Evolutionary conservation across 1,140 invertebrate species (phyloP).

Genomic region (Papilio dardanus): DNA sequence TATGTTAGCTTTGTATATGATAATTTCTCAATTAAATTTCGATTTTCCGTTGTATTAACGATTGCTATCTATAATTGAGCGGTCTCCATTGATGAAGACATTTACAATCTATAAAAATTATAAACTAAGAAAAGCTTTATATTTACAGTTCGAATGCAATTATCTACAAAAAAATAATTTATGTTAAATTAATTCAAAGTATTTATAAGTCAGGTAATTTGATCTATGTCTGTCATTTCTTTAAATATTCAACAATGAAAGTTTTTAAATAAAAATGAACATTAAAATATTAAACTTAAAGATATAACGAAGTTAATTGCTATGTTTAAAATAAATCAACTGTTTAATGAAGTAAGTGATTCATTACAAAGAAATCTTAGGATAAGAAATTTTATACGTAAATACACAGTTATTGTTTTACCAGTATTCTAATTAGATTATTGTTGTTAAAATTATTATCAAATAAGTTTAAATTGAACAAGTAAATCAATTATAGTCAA

Average conservation of each 20-base stretch:
- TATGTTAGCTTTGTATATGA: conserved; percentile 48
- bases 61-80: conserved; percentile 68
- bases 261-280: not conserved
- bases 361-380: no score
- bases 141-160: conserved; percentile 29
- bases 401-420: no score
- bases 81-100: conserved; percentile 49
- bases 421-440: no score
- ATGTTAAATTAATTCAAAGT: conserved; percentile 21
- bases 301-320: no score
- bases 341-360: no score
- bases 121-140: conserved; percentile 23
- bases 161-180: conserved; percentile 21
- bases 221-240: conserved; percentile 18
- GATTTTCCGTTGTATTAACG: conserved; percentile 51
- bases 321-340: no score
- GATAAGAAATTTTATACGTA: no score
- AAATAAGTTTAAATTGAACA: not conserved
- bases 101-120: conserved; percentile 42
- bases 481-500: not conserved
- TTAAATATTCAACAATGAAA: not conserved
- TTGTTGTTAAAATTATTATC: not conserved
- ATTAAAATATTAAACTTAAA: no score
- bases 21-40: conserved; percentile 57
- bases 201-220: conserved; percentile 28